A percentile compares a stretch with the other conserved stretches of the same genome.
Evolutionary conservation across 2,888 invertebrate species (phyloP).

Genomic region (Argyresthia albistria): DNA sequence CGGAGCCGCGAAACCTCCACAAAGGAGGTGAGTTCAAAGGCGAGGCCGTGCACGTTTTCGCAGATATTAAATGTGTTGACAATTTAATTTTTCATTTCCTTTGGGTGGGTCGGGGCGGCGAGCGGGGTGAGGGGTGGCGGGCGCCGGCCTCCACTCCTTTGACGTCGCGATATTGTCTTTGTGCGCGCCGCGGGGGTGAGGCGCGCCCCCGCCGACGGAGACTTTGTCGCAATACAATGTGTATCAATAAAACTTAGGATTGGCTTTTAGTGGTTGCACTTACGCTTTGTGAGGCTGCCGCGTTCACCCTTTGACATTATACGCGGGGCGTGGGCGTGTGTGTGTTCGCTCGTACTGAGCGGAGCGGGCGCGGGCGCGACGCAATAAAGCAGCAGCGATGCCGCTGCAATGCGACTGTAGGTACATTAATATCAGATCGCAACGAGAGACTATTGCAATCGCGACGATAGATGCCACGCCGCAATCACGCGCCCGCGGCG

Average conservation of each 20-base stretch:
- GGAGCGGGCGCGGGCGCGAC: conserved; percentile 26
- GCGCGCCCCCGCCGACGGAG: conserved; percentile 60
- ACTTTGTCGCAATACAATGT: conserved; percentile 74
- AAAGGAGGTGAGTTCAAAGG: conserved; percentile 65
- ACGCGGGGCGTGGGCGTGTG: conserved; percentile 35
- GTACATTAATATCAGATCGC: conserved; percentile 41
- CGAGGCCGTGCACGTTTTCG: conserved; percentile 69
- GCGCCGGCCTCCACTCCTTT: conserved; percentile 55
- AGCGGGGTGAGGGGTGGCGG: conserved; percentile 31
- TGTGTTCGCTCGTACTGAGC: conserved; percentile 14
- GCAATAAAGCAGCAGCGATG: conserved; percentile 7
- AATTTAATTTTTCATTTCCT: conserved; percentile 74
- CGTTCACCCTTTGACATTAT: conserved; percentile 71
- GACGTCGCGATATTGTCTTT: conserved; percentile 74
- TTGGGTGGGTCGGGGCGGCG: conserved; percentile 43
- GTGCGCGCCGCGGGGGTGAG: conserved; percentile 63
- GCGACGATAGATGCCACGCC: neutral
- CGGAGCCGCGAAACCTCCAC: conserved; percentile 51
- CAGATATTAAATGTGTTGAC: conserved; percentile 74
- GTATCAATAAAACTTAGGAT: conserved; percentile 74
- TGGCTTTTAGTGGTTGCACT: conserved; percentile 74
- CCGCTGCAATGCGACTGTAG: conserved; percentile 5
- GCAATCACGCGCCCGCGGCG: conserved; percentile 1
- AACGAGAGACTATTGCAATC: neutral
- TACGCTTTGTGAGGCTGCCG: conserved; percentile 70